These are phyloP conservation scores for Drosophila nr. perissopoda DNA, from an alignment of 2,888 invertebrate species.

Conservation along the genomic window DNA sequence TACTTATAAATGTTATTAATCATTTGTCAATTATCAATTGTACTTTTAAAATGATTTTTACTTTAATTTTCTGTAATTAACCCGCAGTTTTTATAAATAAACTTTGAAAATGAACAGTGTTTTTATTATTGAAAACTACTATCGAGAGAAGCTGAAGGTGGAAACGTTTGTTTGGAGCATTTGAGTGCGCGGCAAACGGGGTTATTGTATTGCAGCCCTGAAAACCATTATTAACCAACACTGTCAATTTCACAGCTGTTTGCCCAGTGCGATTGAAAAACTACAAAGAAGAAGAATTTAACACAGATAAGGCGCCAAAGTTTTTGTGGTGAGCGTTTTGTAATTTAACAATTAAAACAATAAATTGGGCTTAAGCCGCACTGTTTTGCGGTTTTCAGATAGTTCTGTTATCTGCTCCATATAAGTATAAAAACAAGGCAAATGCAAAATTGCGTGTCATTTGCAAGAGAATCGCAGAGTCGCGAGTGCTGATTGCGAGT, in stretches of 20 bases:
- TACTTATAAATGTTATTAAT: conserved; percentile 66
- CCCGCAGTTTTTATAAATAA: conserved; percentile 76
- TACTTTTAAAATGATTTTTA: conserved; percentile 52
- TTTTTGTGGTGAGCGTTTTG: conserved; percentile 26
- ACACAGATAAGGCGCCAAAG: conserved; percentile 16
- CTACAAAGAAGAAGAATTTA: conserved; percentile 11
- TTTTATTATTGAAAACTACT: neutral
- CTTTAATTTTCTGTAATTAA: conserved; percentile 61
- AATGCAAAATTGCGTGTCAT: neutral
- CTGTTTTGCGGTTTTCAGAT: neutral
- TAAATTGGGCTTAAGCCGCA: neutral
- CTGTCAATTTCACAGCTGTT: conserved; percentile 19
- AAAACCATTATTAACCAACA: neutral
- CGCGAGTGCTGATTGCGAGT: conserved; percentile 8
- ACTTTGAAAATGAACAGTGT: conserved; percentile 47
- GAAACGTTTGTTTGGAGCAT: neutral
- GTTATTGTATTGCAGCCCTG: neutral
- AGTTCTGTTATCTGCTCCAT: conserved; percentile 1
- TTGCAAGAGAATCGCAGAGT: neutral
- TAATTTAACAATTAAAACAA: conserved; percentile 2
- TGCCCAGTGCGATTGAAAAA: neutral
- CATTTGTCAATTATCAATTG: conserved; percentile 69
- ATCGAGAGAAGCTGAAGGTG: neutral
- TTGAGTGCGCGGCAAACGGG: neutral
- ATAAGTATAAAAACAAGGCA: neutral